Evolutionary conservation across 2,797 vertebrate species (phyloP), one percentile per base, ranked within the genome.

Genomic region (Poecilia wingei): DNA sequence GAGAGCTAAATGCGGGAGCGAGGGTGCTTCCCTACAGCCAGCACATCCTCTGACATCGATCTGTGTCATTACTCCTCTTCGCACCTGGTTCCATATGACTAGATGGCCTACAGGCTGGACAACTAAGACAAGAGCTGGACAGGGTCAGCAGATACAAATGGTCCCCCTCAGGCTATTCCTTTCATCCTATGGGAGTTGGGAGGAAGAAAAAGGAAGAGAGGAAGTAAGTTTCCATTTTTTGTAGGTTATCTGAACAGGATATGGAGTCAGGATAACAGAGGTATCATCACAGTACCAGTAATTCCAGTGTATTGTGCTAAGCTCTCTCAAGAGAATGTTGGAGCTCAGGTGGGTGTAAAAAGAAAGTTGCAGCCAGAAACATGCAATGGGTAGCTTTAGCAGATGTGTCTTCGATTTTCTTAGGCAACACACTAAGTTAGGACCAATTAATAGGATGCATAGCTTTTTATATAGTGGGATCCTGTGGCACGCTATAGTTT

Each of bases 61-160:
- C 82, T 83, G 81, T 80, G 86, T 92, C 77, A 92, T 93, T 93
- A 94, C 90, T 94, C 90, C 84, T 88, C 85, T 79, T 92, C 90
- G 91, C 93, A 87, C 85, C 82, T 85, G 77, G 87, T 91, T 91
- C 89, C 88, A 81, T 89, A 84, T 87, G 90, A 92, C 88, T 82
- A 78, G 83, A 84, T 86, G 84, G 84, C 92, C 92, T 53, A 79
- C 78, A 83, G 92, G 87, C 88, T 84, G 86, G 89, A 87, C 82
- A 89, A 76, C 85, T 66, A 85, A 89, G 90, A 91, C 88, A 89
- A 85, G 74, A 92, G 83, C 79, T 74, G 75, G 91, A 86, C 79
- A 82, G 82, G 85, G 87, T 79, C 86, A 87, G 81, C 84, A 71
- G 88, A 93, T 90, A 93, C 91, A 93, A 94, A 94, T 93, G 85